Evolutionary conservation across 2,113 vertebrate species (phyloP), one percentile per base, ranked within the genome.

Genomic region (Sisor rabdophorus): DNA sequence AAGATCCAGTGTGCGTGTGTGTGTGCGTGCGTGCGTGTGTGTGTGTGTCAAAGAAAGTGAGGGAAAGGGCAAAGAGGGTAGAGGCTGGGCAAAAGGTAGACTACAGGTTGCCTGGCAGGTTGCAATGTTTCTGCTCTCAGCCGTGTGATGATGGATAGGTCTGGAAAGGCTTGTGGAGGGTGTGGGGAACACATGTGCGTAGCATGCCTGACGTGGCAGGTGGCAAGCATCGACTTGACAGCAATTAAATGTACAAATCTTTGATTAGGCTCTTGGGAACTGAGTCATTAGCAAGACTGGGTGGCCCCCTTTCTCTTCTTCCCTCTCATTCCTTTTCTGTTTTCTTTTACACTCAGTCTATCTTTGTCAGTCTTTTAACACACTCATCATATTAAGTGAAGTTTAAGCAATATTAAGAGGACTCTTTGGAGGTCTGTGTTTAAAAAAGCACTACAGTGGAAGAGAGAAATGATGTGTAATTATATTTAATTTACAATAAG

Each of bases 191-290:
- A 93, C 93, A 93, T 93, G 94, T 95, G 92, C 87, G 85, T n/a
- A n/a, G n/a, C n/a, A n/a, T n/a, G 84, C 85, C 88, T 80, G 87
- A 91, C 89, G 85, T 90, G 89, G 91, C 95, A 97, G 95, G 93
- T 96, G 95, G 93, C 87, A 91, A 88, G 86, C 89, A 86, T 92
- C 93, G 94, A 94, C 93, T 93, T 93, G 93, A 94, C 93, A 90
- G 93, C 93, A 96, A 94, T 94, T 95, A 95, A 90, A 93, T 91
- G 93, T 94, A 94, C 92, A 94, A 93, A 93, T 94, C 93, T 94
- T 93, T 93, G 94, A 96, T 95, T 93, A 95, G 93, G 86, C 93
- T 93, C 91, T 85, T 0, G 86, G 92, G 94, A 94, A 93, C 79
- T 85, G 90, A 91, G 91, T 94, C 93, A 95, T 96, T 95, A 94